These are phyloP conservation scores for Diabrotica balteata DNA, from an alignment of 2,888 invertebrate species.

Conservation along the genomic window DNA sequence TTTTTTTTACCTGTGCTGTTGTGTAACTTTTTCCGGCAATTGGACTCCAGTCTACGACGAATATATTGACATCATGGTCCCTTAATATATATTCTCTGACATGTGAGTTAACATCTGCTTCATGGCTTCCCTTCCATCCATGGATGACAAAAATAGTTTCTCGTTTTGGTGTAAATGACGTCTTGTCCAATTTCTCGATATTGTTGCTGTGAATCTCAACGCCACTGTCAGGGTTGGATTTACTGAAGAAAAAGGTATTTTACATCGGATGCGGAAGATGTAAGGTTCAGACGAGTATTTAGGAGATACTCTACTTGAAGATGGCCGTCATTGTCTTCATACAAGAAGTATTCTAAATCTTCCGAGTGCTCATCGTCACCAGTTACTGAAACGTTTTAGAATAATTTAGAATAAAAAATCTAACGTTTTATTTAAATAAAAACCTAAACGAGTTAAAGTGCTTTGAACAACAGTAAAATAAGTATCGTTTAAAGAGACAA, in stretches of 20 bases:
- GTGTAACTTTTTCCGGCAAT: constrained; percentile 36
- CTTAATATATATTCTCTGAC: constrained; percentile 43
- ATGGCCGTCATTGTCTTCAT: too few relatives aligned
- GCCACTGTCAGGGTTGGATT: constrained; percentile 26
- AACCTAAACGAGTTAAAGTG: too few relatives aligned
- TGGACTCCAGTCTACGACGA: constrained; percentile 53
- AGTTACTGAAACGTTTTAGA: too few relatives aligned
- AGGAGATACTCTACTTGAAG: too few relatives aligned
- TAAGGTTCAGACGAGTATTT: too few relatives aligned
- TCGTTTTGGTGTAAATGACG: constrained; percentile 13
- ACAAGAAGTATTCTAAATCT: too few relatives aligned
- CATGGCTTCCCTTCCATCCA: constrained; percentile 48
- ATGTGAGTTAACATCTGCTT: constrained; percentile 42
- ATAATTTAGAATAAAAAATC: too few relatives aligned
- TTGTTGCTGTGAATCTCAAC: neutral
- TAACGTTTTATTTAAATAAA: too few relatives aligned
- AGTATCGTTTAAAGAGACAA: too few relatives aligned
- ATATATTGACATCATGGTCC: constrained; percentile 47
- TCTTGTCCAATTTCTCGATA: neutral
- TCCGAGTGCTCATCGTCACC: too few relatives aligned
- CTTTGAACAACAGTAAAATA: too few relatives aligned
- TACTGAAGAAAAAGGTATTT: constrained; percentile 45
- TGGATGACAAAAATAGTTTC: constrained; percentile 49
- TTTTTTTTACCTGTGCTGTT: constrained; percentile 23
- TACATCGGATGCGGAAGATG: constrained; percentile 36